A percentile compares a stretch with the other conserved stretches of the same genome.
Conservation (phyloP, 2,113 vertebrate genomes). For the Dinomys branickii region DNA sequence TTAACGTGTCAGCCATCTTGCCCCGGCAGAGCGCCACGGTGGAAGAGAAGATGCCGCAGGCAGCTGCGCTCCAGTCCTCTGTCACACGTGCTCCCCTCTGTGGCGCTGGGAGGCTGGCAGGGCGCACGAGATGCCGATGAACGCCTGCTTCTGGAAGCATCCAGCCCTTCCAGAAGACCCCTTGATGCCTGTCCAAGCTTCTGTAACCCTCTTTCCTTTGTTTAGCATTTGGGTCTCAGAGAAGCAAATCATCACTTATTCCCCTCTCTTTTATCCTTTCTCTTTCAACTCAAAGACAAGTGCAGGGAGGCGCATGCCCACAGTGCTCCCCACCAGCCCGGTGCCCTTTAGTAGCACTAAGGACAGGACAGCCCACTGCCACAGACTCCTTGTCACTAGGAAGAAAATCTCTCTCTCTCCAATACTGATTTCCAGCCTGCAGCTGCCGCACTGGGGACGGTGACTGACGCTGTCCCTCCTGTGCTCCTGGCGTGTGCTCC, state of each 20-base stretch:
- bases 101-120: neutral
- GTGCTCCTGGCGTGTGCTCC: neutral
- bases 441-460: neutral
- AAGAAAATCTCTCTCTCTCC: neutral
- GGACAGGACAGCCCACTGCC: neutral
- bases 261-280: neutral
- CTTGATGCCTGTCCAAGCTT: neutral
- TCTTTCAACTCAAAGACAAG: neutral
- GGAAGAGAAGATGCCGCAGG: neutral
- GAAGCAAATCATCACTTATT: neutral
- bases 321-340: neutral
- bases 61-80: neutral
- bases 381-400: fast-evolving
- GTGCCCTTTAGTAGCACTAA: neutral
- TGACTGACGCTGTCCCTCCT: neutral
- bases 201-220: neutral
- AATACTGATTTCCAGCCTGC: neutral
- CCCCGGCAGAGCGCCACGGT: neutral
- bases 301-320: neutral
- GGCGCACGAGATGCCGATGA: neutral
- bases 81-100: neutral
- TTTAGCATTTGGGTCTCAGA: neutral
- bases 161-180: neutral
- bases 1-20: neutral
- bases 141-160: neutral